phyloP scores from a whole-genome alignment of 1,140 invertebrate genomes.

The Megathymus violae region DNA sequence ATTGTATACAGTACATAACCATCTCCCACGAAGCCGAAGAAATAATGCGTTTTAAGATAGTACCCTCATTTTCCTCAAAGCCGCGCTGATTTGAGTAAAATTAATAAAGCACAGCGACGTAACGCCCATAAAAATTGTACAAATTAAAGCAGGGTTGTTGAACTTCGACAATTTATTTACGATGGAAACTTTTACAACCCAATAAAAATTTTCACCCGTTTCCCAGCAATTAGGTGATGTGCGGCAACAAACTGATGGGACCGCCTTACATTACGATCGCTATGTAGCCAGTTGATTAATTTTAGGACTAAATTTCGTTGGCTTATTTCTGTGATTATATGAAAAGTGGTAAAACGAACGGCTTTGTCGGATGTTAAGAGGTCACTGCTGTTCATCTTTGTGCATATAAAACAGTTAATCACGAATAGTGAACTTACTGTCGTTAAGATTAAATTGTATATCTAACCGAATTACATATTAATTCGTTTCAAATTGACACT shows the following conservation, averaged over 20 bases:
- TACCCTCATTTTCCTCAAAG: constrained; percentile 15
- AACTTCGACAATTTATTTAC: constrained; percentile 52
- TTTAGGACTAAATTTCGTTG: background rate
- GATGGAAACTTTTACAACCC: constrained; percentile 46
- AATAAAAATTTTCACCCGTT: constrained; percentile 54
- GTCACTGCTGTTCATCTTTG: too few species aligned
- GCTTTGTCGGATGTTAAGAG: too few species aligned
- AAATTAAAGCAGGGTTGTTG: constrained; percentile 40
- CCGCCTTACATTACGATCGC: constrained; percentile 32
- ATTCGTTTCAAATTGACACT: too few species aligned
- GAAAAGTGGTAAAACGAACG: too few species aligned
- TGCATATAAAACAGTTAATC: too few species aligned
- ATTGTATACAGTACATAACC: background rate
- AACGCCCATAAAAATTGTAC: constrained; percentile 43
- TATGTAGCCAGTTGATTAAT: constrained; percentile 12
- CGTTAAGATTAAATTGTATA: too few species aligned
- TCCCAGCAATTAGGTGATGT: constrained; percentile 48
- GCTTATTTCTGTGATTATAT: background rate
- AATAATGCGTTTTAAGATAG: background rate
- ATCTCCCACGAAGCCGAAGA: background rate
- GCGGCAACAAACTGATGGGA: constrained; percentile 17
- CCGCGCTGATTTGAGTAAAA: constrained; percentile 25
- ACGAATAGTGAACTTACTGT: too few species aligned
- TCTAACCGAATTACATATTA: too few species aligned
- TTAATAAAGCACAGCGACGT: constrained; percentile 42